A percentile compares a stretch with the other conserved stretches of the same genome.
phyloP scores from a whole-genome alignment of 1,140 invertebrate species.

The Zaprionus kolodkinae region DNA sequence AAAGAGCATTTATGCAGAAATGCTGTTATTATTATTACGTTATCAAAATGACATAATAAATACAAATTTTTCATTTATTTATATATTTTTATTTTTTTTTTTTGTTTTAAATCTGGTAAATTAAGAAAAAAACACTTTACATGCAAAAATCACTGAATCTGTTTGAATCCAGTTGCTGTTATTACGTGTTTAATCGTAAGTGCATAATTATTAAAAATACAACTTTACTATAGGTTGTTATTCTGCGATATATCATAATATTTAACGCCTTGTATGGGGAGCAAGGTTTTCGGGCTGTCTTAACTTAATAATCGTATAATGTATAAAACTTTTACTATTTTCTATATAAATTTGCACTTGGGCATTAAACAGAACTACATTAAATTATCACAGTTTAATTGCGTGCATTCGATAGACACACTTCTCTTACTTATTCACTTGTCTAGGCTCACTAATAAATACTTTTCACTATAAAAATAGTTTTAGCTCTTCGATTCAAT shows the following conservation, averaged over 20 bases:
- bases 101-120: conserved; percentile 10
- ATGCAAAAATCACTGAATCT: conserved; percentile 13
- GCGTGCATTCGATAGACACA: conserved; percentile 78
- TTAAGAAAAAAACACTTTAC: conserved; percentile 17
- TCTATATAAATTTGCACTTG: conserved; percentile 65
- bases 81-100: conserved; percentile 23
- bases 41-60: conserved; percentile 46
- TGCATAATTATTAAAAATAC: conserved; percentile 44
- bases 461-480: conserved; percentile 55
- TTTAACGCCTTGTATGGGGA: conserved; percentile 9
- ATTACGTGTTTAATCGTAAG: conserved; percentile 54
- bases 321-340: conserved; percentile 66
- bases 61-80: conserved; percentile 14
- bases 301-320: conserved; percentile 50
- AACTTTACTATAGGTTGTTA: conserved; percentile 8
- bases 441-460: conserved; percentile 26
- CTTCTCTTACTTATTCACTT: conserved; percentile 23
- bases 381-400: conserved; percentile 83
- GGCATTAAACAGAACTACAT: conserved; percentile 57
- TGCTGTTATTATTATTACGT: conserved; percentile 32
- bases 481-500: conserved; percentile 35
- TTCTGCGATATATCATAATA: conserved; percentile 1
- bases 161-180: conserved; percentile 23
- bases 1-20: conserved; percentile 13
- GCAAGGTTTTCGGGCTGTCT: conserved; percentile 26